These are phyloP conservation scores for Archocentrus centrarchus DNA, from an alignment of 2,113 vertebrate species.

Conservation along the genomic window DNA sequence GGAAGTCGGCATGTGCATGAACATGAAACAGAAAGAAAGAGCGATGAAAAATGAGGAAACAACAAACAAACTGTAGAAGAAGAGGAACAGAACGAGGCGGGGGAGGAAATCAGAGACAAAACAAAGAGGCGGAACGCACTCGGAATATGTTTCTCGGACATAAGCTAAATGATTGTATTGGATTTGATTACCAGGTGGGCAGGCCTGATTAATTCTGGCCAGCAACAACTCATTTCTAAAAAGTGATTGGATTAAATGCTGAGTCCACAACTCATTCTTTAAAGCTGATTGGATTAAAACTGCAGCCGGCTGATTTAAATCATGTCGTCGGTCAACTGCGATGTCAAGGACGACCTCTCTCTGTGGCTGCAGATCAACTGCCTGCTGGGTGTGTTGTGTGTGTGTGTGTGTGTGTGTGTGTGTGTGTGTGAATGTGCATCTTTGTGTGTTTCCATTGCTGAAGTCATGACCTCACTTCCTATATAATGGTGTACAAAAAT, in stretches of 20 bases:
- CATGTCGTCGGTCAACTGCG: slow-evolving; percentile 6
- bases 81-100: not conserved
- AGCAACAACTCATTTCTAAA: slow-evolving; percentile 44
- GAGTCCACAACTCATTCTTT: slow-evolving; percentile 36
- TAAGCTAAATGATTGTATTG: slow-evolving; percentile 23
- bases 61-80: not conserved
- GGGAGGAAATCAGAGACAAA: not conserved
- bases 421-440: not conserved
- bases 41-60: not conserved
- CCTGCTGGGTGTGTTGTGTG: not conserved
- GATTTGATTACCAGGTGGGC: slow-evolving; percentile 49
- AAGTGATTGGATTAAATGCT: slow-evolving; percentile 54
- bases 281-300: slow-evolving; percentile 53
- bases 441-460: not conserved
- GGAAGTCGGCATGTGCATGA: not conserved
- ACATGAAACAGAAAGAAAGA: not conserved
- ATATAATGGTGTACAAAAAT: no score
- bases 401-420: not conserved
- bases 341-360: slow-evolving; percentile 18
- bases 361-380: not conserved
- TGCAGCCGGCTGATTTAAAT: slow-evolving; percentile 28
- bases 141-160: slow-evolving; percentile 12
- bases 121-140: not conserved
- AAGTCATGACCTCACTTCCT: not conserved
- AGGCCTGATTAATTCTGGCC: slow-evolving; percentile 46